Percentiles rank a stretch among this genome's conserved stretches.
These are phyloP conservation scores for Amazona vittata DNA, from an alignment of 2,113 vertebrate species.

Conservation along the genomic window DNA sequence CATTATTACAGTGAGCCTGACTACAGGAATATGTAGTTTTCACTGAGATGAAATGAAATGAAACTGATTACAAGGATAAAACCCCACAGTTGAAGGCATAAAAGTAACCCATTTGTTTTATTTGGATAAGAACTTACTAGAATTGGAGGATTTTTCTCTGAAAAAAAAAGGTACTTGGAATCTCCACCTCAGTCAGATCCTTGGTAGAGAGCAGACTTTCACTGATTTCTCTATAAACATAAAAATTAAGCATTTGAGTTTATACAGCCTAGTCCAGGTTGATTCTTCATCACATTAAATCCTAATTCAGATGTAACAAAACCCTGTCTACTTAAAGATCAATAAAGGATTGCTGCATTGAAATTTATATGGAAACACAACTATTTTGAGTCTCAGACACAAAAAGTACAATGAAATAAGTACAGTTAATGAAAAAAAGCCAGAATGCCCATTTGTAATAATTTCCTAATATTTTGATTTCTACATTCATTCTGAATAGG, in stretches of 20 bases:
- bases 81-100: not conserved
- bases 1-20: not conserved
- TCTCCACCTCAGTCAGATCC: slow-evolving; percentile 76
- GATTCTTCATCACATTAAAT: not conserved
- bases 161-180: slow-evolving; percentile 75
- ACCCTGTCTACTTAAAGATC: not conserved
- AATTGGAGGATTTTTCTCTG: slow-evolving; percentile 77
- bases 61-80: not conserved
- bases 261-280: not conserved
- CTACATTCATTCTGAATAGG: not conserved
- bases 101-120: not conserved
- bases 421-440: not conserved
- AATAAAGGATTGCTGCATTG: not conserved
- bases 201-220: slow-evolving; percentile 78
- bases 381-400: not conserved
- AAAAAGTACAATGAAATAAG: not conserved
- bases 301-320: not conserved
- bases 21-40: not conserved
- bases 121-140: slow-evolving; percentile 54
- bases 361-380: not conserved
- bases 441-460: not conserved
- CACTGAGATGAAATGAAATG: not conserved
- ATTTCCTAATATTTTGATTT: not conserved
- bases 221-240: slow-evolving; percentile 72
- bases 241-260: not conserved